These are phyloP conservation scores for Caenorhabditis parvicauda DNA, from an alignment of 2,888 invertebrate genomes.

Conservation along the genomic window DNA sequence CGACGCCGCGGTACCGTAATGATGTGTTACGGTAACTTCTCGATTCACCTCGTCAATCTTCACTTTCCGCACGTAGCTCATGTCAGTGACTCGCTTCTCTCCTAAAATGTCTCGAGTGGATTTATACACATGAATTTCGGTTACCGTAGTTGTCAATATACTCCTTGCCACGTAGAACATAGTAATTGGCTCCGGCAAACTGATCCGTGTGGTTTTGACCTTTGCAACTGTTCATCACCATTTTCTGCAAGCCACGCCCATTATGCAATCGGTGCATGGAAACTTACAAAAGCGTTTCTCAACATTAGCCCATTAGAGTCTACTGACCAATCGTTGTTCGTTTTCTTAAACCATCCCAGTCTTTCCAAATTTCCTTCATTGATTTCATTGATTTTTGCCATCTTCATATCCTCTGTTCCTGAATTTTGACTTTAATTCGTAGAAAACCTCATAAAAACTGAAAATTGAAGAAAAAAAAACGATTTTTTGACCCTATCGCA, in stretches of 20 bases:
- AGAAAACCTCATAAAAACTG: no score
- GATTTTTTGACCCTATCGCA: no score
- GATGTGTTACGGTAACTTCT: slow-evolving; percentile 22
- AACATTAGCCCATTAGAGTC: slow-evolving; percentile 17
- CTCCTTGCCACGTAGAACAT: slow-evolving; percentile 17
- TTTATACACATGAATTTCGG: neutral
- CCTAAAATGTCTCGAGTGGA: slow-evolving; percentile 3
- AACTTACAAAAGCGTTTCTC: slow-evolving; percentile 24
- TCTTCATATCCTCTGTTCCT: slow-evolving; percentile 11
- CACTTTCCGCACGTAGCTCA: slow-evolving; percentile 19
- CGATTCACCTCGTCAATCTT: slow-evolving; percentile 17
- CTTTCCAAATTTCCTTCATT: slow-evolving; percentile 21
- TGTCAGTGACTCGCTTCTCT: slow-evolving; percentile 17
- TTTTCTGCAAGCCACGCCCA: slow-evolving; percentile 14
- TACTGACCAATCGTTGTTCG: slow-evolving; percentile 19
- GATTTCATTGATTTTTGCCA: slow-evolving; percentile 25
- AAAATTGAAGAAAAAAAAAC: no score
- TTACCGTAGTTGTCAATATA: slow-evolving; percentile 23
- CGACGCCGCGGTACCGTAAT: slow-evolving; percentile 25
- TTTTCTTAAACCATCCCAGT: slow-evolving; percentile 22
- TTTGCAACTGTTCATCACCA: slow-evolving; percentile 28
- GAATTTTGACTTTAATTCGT: no score
- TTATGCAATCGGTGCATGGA: neutral
- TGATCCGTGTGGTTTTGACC: slow-evolving; percentile 27
- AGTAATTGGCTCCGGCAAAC: slow-evolving; percentile 25